Conservation (phyloP, 1,140 invertebrate genomes). For the Saccostrea cuccullata region DNA sequence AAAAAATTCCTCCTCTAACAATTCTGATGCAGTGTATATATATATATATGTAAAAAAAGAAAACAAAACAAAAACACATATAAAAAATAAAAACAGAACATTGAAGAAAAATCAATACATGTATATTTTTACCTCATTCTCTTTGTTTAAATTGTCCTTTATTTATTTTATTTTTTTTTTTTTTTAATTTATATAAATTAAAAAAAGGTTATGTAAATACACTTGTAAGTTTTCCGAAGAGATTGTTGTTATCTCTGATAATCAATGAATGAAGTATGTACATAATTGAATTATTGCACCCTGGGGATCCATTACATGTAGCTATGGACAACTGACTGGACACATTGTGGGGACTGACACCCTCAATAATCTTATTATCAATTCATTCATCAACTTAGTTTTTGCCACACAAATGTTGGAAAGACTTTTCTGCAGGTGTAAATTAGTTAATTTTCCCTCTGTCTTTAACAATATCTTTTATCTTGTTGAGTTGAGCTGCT, state of each 20-base stretch:
- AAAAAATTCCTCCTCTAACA: no score
- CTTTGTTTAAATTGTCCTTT: not conserved
- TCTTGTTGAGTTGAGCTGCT: not conserved
- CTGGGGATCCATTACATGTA: not conserved
- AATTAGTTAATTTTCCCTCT: slow-evolving; percentile 24
- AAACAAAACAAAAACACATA: no score
- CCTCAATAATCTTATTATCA: not conserved
- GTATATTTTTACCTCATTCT: not conserved
- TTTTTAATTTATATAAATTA: no score
- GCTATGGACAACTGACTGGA: not conserved
- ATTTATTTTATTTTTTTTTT: not conserved
- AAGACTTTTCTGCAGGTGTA: not conserved
- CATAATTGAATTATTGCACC: not conserved
- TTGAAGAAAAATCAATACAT: no score
- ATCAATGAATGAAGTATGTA: not conserved
- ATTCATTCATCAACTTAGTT: not conserved
- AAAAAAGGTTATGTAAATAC: no score
- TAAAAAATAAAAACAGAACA: not conserved
- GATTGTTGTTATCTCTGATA: not conserved
- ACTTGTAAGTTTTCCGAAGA: no score
- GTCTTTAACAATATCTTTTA: slow-evolving; percentile 25
- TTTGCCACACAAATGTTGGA: not conserved
- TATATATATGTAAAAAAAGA: no score
- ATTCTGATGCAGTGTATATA: no score
- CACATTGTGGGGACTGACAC: not conserved